phyloP scores from a whole-genome alignment of 2,113 vertebrate genomes.

The Charina bottae region DNA sequence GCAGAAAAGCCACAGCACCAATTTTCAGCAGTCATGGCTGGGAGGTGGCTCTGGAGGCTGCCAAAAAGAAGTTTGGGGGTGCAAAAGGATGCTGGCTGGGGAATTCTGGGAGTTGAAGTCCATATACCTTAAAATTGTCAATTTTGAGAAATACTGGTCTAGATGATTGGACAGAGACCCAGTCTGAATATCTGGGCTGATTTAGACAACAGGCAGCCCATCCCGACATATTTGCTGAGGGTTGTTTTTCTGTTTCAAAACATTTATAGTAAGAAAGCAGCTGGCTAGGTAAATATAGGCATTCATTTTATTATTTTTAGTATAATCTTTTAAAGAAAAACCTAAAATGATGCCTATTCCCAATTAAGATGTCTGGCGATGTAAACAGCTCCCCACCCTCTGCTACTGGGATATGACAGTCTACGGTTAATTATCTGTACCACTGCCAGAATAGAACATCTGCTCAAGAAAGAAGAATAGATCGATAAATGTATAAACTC shows the following conservation, averaged over 20 bases:
- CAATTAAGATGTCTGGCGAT: not conserved
- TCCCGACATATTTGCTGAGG: not conserved
- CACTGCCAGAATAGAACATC: not conserved
- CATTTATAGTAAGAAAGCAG: not conserved
- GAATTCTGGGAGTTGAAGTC: not conserved
- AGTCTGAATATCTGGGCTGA: not conserved
- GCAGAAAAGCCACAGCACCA: no score
- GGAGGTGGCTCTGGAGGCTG: no score
- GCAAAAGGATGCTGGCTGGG: not conserved
- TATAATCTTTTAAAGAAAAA: not conserved
- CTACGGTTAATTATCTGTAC: not conserved
- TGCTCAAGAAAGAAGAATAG: not conserved
- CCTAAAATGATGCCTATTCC: not conserved
- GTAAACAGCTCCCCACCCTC: not conserved
- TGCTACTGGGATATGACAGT: not conserved
- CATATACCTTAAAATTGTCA: not conserved
- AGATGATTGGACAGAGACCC: not conserved
- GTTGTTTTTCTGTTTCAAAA: not conserved
- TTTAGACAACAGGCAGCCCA: not conserved
- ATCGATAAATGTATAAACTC: no score
- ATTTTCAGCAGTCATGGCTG: no score
- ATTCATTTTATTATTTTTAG: not conserved
- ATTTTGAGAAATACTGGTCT: not conserved
- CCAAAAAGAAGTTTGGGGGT: no score
- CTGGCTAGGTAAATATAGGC: not conserved